Conservation (phyloP, 2,113 vertebrate genomes). For the Pholis gunnellus region DNA sequence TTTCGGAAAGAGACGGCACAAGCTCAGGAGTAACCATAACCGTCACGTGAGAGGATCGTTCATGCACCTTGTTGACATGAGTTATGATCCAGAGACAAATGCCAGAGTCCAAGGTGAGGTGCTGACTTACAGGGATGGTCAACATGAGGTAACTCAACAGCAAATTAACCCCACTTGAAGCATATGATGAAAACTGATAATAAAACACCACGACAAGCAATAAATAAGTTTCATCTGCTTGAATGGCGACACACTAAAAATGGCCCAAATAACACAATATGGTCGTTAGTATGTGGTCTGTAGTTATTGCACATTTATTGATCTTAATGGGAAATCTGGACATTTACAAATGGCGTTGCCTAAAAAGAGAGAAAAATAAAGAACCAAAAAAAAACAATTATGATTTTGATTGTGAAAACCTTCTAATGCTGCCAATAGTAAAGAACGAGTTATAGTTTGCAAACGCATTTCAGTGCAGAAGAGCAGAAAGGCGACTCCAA, state of each 20-base stretch:
- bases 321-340: neutral
- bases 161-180: conserved; percentile 54
- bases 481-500: neutral
- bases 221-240: neutral
- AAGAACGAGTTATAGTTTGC: neutral
- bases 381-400: neutral
- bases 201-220: conserved; percentile 30
- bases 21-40: conserved; percentile 15
- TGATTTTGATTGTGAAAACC: neutral
- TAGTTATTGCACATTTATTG: neutral
- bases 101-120: conserved; percentile 42
- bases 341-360: neutral
- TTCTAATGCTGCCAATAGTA: neutral
- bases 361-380: neutral
- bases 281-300: too few species aligned
- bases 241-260: neutral
- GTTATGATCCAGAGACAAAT: conserved; percentile 47
- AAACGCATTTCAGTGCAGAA: neutral
- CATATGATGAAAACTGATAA: conserved; percentile 62
- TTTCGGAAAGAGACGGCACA: neutral
- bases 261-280: neutral
- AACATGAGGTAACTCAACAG: conserved; percentile 7
- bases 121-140: conserved; percentile 12
- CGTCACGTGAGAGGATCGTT: neutral
- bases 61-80: conserved; percentile 60